Evolutionary conservation across 2,113 vertebrate species (phyloP).

Genomic region (Heterotilapia buettikoferi): DNA sequence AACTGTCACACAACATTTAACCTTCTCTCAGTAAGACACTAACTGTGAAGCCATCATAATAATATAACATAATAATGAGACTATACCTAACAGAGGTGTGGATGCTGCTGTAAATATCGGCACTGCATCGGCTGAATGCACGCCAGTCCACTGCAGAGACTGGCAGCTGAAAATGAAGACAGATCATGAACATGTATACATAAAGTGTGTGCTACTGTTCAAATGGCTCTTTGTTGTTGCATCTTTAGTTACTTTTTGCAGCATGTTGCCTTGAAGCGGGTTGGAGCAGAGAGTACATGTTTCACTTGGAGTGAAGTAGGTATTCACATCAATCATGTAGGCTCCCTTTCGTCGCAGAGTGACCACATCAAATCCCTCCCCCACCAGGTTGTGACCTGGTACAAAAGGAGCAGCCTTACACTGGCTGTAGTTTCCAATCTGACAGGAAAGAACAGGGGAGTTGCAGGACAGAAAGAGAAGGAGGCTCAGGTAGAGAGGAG

Average conservation of each 20-base stretch:
- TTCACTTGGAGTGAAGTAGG: not conserved
- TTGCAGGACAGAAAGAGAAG: not conserved
- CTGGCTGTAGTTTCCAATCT: not conserved
- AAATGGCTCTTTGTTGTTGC: not conserved
- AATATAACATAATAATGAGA: not conserved
- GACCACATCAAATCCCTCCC: constrained; percentile 68
- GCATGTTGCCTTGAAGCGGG: not conserved
- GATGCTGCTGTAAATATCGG: not conserved
- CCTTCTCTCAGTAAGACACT: not conserved
- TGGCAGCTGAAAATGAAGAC: constrained; percentile 15
- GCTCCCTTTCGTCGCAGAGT: constrained; percentile 52
- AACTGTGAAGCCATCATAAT: not conserved
- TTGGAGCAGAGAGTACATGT: constrained; percentile 46
- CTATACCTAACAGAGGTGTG: constrained; percentile 18
- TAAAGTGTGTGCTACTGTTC: rapidly evolving
- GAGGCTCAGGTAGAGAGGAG: not conserved
- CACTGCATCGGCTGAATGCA: not conserved
- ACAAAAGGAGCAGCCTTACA: constrained; percentile 28
- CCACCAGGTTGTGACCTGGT: constrained; percentile 57
- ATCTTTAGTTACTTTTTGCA: constrained; percentile 24
- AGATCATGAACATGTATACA: not conserved
- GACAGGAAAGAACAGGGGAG: not conserved
- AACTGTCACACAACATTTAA: no score
- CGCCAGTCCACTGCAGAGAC: constrained; percentile 34
- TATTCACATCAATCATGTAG: constrained; percentile 45